Evolutionary conservation across 2,113 vertebrate species (phyloP), one percentile per base, ranked within the genome.

Genomic region (Rhineura floridana): DNA sequence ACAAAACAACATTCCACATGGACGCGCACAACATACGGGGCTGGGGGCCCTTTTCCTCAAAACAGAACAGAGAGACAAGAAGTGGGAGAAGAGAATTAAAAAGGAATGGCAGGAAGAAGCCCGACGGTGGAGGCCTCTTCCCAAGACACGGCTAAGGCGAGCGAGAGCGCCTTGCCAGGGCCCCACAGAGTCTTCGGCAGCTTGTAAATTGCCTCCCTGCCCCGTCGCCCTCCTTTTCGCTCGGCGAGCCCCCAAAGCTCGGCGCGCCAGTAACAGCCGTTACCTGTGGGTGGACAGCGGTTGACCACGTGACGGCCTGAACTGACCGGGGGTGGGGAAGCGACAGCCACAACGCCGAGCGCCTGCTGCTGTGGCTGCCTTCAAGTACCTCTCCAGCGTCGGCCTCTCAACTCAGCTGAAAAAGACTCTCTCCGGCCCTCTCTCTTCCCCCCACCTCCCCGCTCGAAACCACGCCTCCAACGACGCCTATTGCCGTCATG

Each of bases 231-330:
- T 62, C 73, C 36, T 9, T 42, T 44, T 23, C 44, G 72, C 42
- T 7, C 9, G 6, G 6, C 55, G 36, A 10, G 10, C 6, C 2
- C 15, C 5, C 2, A 6, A 5, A 7, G 42, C 28, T 65, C 72
- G 46, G 50, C 65, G 28, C 65, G 6, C n/a, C n/a, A 39, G 59
- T 55, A 33, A 30, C 84, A 50, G 84, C 88, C 65, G 78, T 93
- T 93, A 93, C 91, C 93, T 93, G 81, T 55, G 50, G 33, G n/a
- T n/a, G 44, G 44, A 39, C 0, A 72, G n/a, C 17, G 70, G 17
- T 28, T 21, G 63, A 39, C 13, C n/a, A 36, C 76, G 33, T 82
- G 84, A 67, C 84, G 76, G 23, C 81, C 90, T 28, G 7, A 36
- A 8, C 46, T 1, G 65, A 3, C 55, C 2, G 36, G 19, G 30